Evolutionary conservation across 2,888 invertebrate species (phyloP).

Genomic region (Napeogenes sylphis): DNA sequence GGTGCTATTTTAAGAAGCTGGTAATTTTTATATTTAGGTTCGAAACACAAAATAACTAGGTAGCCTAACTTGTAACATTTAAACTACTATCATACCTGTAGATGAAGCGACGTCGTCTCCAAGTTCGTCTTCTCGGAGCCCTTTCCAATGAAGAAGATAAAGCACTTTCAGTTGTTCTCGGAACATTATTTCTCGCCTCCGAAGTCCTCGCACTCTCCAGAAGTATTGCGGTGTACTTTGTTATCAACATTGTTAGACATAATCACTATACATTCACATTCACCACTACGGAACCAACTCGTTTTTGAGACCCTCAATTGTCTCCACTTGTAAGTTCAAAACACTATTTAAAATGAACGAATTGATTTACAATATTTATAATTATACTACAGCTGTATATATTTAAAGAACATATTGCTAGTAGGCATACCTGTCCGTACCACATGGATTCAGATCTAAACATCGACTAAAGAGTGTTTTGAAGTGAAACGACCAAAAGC

Average conservation of each 20-base stretch:
- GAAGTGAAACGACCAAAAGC: slow-evolving; percentile 37
- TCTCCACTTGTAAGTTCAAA: no score
- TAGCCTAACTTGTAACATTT: no score
- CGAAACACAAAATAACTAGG: no score
- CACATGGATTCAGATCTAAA: no score
- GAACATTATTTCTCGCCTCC: slow-evolving; percentile 59
- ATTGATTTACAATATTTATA: no score
- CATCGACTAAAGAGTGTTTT: background rate
- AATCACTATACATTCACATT: slow-evolving; percentile 12
- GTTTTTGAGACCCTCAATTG: no score
- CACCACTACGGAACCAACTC: background rate
- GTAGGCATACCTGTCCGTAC: no score
- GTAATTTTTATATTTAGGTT: no score
- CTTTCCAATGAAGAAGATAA: slow-evolving; percentile 61
- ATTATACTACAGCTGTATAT: no score
- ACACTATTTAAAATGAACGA: no score
- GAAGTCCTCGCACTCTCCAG: slow-evolving; percentile 79
- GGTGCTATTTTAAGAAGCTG: no score
- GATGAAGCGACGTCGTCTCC: slow-evolving; percentile 55
- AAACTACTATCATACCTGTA: slow-evolving; percentile 48
- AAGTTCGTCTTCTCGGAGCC: slow-evolving; percentile 46
- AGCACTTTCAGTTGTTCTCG: slow-evolving; percentile 41
- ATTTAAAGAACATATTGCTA: no score
- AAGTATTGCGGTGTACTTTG: slow-evolving; percentile 83
- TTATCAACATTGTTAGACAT: slow-evolving; percentile 79